Conservation (phyloP, 2,888 invertebrate species). For the Apamea monoglypha region DNA sequence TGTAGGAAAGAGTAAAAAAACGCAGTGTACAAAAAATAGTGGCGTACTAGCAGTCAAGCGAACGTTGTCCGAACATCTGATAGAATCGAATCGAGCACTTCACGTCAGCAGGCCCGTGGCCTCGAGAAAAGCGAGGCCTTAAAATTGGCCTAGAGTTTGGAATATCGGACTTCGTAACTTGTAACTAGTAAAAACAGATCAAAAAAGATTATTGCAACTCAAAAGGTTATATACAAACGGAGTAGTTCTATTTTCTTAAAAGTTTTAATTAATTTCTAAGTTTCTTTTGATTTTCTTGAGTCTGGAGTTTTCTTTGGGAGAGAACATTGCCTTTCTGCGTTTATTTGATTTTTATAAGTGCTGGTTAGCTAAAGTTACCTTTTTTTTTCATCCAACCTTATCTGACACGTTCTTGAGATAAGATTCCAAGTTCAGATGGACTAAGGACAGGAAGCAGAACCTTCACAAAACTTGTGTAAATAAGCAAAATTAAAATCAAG, state of each 20-base stretch:
- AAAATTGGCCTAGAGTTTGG: slow-evolving; percentile 26
- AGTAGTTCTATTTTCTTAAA: not conserved
- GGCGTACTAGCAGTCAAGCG: slow-evolving; percentile 60
- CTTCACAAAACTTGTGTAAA: slow-evolving; percentile 30
- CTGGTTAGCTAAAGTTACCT: not conserved
- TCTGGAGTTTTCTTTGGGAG: not conserved
- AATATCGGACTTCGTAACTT: slow-evolving; percentile 4
- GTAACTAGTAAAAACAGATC: not conserved
- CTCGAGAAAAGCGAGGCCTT: slow-evolving; percentile 59
- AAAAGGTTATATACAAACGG: not conserved
- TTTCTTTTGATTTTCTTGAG: not conserved
- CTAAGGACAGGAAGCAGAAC: slow-evolving; percentile 14
- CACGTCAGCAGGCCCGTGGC: slow-evolving; percentile 72
- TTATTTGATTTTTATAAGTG: not conserved
- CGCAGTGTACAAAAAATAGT: slow-evolving; percentile 57
- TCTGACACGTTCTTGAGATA: not conserved
- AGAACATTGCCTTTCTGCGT: not conserved
- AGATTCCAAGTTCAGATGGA: not conserved
- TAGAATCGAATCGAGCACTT: slow-evolving; percentile 80
- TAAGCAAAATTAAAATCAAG: slow-evolving; percentile 57
- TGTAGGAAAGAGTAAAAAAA: slow-evolving; percentile 55
- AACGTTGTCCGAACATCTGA: slow-evolving; percentile 73
- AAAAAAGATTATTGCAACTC: not conserved
- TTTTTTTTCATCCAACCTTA: not conserved
- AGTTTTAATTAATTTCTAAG: not conserved